Evolutionary conservation across 2,888 invertebrate genomes (phyloP).

Genomic region (Pandemis cinnamomeana): DNA sequence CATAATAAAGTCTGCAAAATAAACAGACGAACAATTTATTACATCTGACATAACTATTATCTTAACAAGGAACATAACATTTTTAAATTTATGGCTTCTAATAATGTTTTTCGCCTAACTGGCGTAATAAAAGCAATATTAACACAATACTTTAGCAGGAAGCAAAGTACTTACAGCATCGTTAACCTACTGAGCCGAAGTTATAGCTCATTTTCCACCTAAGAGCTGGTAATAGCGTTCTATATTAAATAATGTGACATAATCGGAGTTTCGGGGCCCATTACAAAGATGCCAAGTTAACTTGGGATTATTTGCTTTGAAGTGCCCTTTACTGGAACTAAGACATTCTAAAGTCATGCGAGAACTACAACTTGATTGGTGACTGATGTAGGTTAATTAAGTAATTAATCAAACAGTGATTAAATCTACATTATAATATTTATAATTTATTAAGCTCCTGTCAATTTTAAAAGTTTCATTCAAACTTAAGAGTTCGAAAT

Average conservation of each 20-base stretch:
- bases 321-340: constrained; percentile 18
- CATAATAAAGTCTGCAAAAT: constrained; percentile 5
- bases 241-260: constrained; percentile 29
- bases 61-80: constrained; percentile 34
- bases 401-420: not conserved
- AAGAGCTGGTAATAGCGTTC: constrained; percentile 1
- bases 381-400: constrained; percentile 23
- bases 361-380: not conserved
- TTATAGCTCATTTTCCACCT: constrained; percentile 14
- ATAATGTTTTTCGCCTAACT: constrained; percentile 34
- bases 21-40: constrained; percentile 28
- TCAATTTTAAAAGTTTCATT: not conserved
- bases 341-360: constrained; percentile 18
- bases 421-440: constrained; percentile 1
- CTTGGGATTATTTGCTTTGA: constrained; percentile 12
- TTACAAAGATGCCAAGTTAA: constrained; percentile 9
- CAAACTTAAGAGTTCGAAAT: not conserved
- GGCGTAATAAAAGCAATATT: constrained; percentile 37
- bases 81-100: constrained; percentile 34
- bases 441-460: not conserved
- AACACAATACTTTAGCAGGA: constrained; percentile 38
- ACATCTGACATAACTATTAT: constrained; percentile 28
- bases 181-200: constrained; percentile 38
- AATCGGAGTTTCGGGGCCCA: not conserved
- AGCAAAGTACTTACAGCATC: constrained; percentile 15